phyloP scores from a whole-genome alignment of 2,113 vertebrate genomes.

The Eclectus roratus region DNA sequence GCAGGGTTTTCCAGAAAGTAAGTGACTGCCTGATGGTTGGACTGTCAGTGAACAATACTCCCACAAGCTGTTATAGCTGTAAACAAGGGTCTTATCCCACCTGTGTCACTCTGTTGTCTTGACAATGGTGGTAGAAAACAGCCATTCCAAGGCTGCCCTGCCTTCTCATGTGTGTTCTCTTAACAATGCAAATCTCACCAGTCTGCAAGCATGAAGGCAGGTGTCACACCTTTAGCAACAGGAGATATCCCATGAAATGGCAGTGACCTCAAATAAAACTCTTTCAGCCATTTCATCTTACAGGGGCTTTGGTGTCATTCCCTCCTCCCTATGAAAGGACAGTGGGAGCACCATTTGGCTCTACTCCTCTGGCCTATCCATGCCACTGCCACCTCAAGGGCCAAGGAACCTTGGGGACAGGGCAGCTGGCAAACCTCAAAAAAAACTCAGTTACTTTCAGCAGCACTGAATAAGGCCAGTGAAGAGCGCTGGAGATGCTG shows the following conservation, averaged over 20 bases:
- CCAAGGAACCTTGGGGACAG: not conserved
- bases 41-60: not conserved
- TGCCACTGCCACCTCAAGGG: not conserved
- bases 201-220: rapidly evolving
- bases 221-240: not conserved
- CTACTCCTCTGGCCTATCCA: not conserved
- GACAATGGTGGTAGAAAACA: rapidly evolving
- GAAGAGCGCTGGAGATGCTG: not conserved
- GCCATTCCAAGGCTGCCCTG: not conserved
- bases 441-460: not conserved
- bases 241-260: not conserved
- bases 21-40: not conserved
- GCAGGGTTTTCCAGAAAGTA: not conserved
- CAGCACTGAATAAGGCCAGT: rapidly evolving
- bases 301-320: not conserved
- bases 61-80: not conserved
- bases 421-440: not conserved
- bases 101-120: not conserved
- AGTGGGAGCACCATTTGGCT: rapidly evolving
- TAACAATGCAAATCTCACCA: not conserved
- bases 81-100: not conserved
- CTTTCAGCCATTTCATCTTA: not conserved
- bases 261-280: not conserved
- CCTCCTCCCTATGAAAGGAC: rapidly evolving
- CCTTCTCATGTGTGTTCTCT: not conserved